These are phyloP conservation scores for Myocastor coypus DNA, from an alignment of 2,113 vertebrate species.

Conservation along the genomic window DNA sequence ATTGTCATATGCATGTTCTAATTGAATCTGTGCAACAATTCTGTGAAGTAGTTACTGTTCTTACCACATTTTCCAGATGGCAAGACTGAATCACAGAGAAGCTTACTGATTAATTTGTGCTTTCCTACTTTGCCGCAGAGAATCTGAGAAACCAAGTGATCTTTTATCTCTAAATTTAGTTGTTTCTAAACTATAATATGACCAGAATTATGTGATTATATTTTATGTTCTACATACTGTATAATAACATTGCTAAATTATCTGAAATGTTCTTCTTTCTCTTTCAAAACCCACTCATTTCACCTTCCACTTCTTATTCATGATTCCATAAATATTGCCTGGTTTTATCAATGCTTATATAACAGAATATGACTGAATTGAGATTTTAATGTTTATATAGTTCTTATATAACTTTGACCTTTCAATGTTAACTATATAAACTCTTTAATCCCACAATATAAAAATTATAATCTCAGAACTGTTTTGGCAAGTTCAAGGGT, in stretches of 20 bases:
- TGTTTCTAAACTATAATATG: background rate
- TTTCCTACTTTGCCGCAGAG: background rate
- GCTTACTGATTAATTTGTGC: background rate
- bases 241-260: background rate
- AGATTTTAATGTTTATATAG: background rate
- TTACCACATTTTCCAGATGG: slow-evolving; percentile 39
- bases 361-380: background rate
- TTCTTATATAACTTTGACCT: background rate
- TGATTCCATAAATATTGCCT: background rate
- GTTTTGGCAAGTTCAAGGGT: too few species aligned
- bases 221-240: background rate
- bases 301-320: background rate
- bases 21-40: slow-evolving; percentile 14
- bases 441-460: background rate
- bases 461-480: background rate
- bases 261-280: background rate
- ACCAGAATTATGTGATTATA: background rate
- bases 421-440: slow-evolving; percentile 3
- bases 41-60: background rate
- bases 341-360: background rate
- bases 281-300: background rate
- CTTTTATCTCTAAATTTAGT: background rate
- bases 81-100: background rate
- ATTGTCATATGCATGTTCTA: background rate
- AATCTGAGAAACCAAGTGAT: background rate